Conservation (phyloP, 2,113 vertebrate species). For the Sarotherodon lohbergeri region DNA sequence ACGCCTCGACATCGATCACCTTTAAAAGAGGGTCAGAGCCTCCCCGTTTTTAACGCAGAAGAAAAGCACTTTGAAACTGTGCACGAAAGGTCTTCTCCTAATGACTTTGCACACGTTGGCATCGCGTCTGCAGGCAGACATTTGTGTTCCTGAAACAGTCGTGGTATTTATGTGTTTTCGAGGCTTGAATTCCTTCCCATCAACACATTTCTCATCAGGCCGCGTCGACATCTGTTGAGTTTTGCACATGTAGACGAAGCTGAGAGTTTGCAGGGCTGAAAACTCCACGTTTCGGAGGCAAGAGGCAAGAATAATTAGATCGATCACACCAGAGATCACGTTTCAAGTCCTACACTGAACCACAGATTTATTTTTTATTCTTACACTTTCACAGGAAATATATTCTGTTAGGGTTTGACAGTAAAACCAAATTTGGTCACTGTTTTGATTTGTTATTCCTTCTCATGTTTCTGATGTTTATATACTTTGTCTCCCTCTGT, state of each 20-base stretch:
- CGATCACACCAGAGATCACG: background rate
- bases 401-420: background rate
- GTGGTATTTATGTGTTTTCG: background rate
- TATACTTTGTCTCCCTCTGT: background rate
- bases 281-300: background rate
- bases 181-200: background rate
- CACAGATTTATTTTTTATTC: background rate
- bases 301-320: background rate
- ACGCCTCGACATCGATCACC: background rate
- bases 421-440: background rate
- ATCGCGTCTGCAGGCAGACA: background rate
- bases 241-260: background rate
- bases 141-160: background rate
- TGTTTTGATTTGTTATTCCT: background rate
- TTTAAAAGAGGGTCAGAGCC: background rate
- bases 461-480: background rate
- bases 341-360: background rate
- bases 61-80: background rate
- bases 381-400: background rate
- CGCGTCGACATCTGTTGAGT: background rate
- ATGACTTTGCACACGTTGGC: background rate
- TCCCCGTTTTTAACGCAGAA: background rate
- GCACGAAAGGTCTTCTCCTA: background rate
- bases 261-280: background rate
- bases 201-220: background rate